Conservation (phyloP, 1,140 invertebrate species). For the Trialeurodes vaporariorum region DNA sequence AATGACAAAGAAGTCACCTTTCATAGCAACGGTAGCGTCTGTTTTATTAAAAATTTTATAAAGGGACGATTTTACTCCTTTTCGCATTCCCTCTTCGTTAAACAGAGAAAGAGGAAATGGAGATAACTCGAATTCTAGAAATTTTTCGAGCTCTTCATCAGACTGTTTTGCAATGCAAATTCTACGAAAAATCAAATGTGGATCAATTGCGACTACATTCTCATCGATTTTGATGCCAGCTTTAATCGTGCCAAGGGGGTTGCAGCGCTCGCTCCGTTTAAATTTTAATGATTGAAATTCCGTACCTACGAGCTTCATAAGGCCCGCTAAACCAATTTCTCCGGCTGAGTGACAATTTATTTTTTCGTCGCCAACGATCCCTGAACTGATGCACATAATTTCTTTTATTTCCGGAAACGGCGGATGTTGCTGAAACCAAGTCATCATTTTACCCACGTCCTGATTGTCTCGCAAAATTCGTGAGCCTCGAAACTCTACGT, state of each 20-base stretch:
- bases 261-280: slow-evolving; percentile 21
- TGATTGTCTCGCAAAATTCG: slow-evolving; percentile 31
- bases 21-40: not conserved
- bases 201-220: slow-evolving; percentile 30
- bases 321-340: slow-evolving; percentile 29
- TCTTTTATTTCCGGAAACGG: slow-evolving; percentile 27
- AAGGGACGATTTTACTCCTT: slow-evolving; percentile 32
- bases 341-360: slow-evolving; percentile 34
- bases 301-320: slow-evolving; percentile 25
- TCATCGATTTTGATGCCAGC: slow-evolving; percentile 24
- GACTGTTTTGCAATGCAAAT: slow-evolving; percentile 30
- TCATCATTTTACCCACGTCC: slow-evolving; percentile 29
- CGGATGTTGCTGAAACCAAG: slow-evolving; percentile 31
- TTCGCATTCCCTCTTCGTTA: slow-evolving; percentile 33
- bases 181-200: slow-evolving; percentile 33
- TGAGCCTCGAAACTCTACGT: slow-evolving; percentile 32
- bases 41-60: slow-evolving; percentile 25
- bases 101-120: slow-evolving; percentile 34
- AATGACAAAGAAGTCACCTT: slow-evolving; percentile 11
- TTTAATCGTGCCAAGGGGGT: slow-evolving; percentile 17
- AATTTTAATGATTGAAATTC: slow-evolving; percentile 21
- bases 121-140: slow-evolving; percentile 33
- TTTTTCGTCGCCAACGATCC: slow-evolving; percentile 30
- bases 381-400: slow-evolving; percentile 32
- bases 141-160: slow-evolving; percentile 29